Evolutionary conservation across 2,888 invertebrate species (phyloP).

Genomic region (Pharmacophagus antenor): DNA sequence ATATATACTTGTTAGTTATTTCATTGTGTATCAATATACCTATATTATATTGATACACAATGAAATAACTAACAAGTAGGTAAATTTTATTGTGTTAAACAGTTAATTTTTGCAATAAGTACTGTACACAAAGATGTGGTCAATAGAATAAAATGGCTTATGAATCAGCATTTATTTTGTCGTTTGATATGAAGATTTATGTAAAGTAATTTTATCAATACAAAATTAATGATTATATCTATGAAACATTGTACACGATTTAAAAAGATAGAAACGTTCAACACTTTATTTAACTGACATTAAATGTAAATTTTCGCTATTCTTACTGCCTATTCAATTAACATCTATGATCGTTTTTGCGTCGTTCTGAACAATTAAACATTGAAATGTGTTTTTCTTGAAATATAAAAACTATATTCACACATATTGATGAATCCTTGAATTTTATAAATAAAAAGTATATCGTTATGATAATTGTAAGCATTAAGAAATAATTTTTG

Average conservation of each 20-base stretch:
- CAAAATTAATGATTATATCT: neutral
- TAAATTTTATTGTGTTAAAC: neutral
- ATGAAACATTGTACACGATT: constrained; percentile 1
- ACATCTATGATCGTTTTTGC: constrained; percentile 27
- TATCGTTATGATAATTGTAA: neutral
- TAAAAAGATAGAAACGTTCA: no score
- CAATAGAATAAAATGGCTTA: no score
- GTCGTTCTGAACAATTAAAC: constrained; percentile 24
- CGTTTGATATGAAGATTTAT: no score
- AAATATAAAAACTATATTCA: neutral
- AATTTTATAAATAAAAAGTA: neutral
- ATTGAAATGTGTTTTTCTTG: neutral
- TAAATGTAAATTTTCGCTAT: neutral
- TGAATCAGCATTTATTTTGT: neutral
- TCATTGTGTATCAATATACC: neutral
- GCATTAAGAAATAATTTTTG: no score
- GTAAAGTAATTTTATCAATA: no score
- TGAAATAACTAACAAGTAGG: neutral
- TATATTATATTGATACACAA: neutral
- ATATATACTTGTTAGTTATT: neutral
- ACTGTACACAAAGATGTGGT: no score
- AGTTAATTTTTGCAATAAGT: neutral
- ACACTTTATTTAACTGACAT: no score
- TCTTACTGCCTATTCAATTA: constrained; percentile 18
- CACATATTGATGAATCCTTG: neutral